Conservation (phyloP, 2,888 invertebrate species). For the Arge pagana region DNA sequence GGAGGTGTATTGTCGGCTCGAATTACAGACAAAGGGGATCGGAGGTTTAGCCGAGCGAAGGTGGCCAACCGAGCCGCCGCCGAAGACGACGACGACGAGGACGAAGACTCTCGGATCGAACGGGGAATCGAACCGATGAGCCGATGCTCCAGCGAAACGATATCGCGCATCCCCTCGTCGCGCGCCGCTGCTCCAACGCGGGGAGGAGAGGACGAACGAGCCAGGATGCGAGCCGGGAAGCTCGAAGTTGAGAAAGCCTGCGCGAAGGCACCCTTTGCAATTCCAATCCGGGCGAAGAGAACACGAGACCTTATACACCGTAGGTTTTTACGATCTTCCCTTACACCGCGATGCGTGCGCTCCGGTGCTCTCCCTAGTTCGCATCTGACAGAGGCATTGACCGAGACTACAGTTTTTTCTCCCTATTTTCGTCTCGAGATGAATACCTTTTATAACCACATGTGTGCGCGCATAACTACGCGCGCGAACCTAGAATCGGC, state of each 20-base stretch:
- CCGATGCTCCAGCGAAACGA: background rate
- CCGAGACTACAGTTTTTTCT: slow-evolving; percentile 44
- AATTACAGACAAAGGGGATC: slow-evolving; percentile 37
- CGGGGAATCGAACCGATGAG: background rate
- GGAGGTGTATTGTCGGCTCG: slow-evolving; percentile 47
- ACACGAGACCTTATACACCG: slow-evolving; percentile 15
- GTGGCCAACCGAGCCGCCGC: slow-evolving; percentile 34
- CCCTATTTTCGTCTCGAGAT: slow-evolving; percentile 13
- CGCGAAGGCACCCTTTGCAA: slow-evolving; percentile 36
- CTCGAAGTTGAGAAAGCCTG: slow-evolving; percentile 31
- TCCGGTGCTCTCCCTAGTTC: slow-evolving; percentile 1
- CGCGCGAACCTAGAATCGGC: background rate
- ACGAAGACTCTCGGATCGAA: background rate
- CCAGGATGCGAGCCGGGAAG: background rate
- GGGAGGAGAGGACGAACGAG: background rate
- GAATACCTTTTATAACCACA: background rate
- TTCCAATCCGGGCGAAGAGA: slow-evolving; percentile 29
- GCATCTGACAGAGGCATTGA: slow-evolving; percentile 47
- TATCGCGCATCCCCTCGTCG: background rate
- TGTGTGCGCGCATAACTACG: background rate
- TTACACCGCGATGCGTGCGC: background rate
- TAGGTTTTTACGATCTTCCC: slow-evolving; percentile 8
- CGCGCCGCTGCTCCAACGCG: background rate
- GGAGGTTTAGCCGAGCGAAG: slow-evolving; percentile 19
- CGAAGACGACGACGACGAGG: too few relatives aligned